Base-by-base conservation (phyloP, 37 sponge, comb jelly and placozoan genomes). In the Haliclona indistincta region DNA sequence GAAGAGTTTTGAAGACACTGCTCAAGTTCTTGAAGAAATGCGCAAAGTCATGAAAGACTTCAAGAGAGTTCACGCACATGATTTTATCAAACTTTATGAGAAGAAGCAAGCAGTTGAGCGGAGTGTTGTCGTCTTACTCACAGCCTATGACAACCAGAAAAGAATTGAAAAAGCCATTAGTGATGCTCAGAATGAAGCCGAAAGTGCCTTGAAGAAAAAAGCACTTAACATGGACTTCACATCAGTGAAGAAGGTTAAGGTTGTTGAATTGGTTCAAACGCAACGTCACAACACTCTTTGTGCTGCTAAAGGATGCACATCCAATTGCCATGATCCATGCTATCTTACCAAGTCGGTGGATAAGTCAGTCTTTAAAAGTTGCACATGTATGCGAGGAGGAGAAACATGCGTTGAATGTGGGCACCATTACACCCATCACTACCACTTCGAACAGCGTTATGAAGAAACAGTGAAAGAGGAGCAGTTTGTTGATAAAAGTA, bases 301-400 rank as follows among this genome's bases (percentile, higher is more conserved):
- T 63, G 74, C 66, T 47, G 40, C 56, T 38, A 28, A 10, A 30
- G 33, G 56, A 8, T 81, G 82, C 55, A 38, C 60, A 25, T 65
- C 67, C 26, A 81, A 81, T 35, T 81, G 82, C 67, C 82, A 81
- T 64, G 67, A 39, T 20, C 7, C 4, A 6, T 81, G 82, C 36
- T 26, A 1, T 30, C 41, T 72, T 7, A 39, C 65, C 5, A 68
- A 55, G 35, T 10, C 66, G 1, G 17, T 81, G 13, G 72, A 72
- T 42, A 71, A 81, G 38, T 62, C 58, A 17, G 38, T 13, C 3
- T 81, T 81, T 19, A 81, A 62, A 63, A 4, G 54, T 34, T 81
- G 81, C 62, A 1, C 38, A 8, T 63, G 65, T 64, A 81, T 81
- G 37, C 23, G 38, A 29, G 62, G 70, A 40, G 38, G 53, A 52